A percentile compares a stretch with the other conserved stretches of the same genome.
Evolutionary conservation across 2,113 vertebrate species (phyloP).

Genomic region (Cromileptes altivelis): DNA sequence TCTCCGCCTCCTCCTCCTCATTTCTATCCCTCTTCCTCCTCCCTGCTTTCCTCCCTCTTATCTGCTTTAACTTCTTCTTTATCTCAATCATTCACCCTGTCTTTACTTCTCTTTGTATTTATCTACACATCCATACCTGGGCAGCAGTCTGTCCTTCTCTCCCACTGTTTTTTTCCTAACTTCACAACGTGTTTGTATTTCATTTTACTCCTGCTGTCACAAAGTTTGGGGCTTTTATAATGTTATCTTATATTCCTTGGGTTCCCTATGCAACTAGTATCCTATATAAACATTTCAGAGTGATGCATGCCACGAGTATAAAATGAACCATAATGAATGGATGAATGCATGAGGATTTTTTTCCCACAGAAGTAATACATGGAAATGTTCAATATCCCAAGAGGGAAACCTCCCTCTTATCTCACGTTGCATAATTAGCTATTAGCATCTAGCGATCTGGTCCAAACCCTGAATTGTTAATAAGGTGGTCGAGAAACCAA

Average conservation of each 20-base stretch:
- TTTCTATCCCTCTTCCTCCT: neutral
- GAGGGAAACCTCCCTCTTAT: neutral
- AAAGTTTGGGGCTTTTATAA: neutral
- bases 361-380: neutral
- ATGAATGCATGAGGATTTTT: too few relatives aligned
- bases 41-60: neutral
- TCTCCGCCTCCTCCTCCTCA: neutral
- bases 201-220: neutral
- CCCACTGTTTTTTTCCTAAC: neutral
- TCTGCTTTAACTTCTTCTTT: neutral
- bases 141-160: neutral
- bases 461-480: neutral
- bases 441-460: neutral
- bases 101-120: neutral
- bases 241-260: neutral
- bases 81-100: neutral
- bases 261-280: neutral
- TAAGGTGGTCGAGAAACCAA: too few relatives aligned
- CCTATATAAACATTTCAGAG: neutral
- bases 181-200: neutral
- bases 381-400: constrained; percentile 1
- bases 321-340: neutral
- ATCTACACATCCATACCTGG: neutral
- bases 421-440: neutral
- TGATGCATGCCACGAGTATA: neutral